Percentiles rank a stretch among this genome's conserved stretches.
phyloP scores from a whole-genome alignment of 2,888 invertebrate genomes.

The Drosophila atripex region DNA sequence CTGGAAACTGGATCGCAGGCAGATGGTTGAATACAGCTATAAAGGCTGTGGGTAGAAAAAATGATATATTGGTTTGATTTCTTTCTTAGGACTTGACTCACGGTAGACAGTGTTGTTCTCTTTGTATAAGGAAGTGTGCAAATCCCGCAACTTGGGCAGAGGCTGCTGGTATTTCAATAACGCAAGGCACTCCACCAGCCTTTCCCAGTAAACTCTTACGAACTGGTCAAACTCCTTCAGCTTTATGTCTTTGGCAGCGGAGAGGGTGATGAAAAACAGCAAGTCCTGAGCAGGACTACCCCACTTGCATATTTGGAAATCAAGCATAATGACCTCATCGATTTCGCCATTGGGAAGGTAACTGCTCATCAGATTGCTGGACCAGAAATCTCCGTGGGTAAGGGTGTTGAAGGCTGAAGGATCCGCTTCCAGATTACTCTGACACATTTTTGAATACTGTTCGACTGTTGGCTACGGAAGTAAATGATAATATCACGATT shows the following conservation, averaged over 20 bases:
- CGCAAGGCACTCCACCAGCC: slow-evolving; percentile 65
- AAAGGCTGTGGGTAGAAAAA: slow-evolving; percentile 39
- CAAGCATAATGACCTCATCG: slow-evolving; percentile 71
- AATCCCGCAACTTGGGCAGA: slow-evolving; percentile 64
- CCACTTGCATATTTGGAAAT: slow-evolving; percentile 78
- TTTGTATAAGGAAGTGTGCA: slow-evolving; percentile 63
- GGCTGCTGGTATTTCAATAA: slow-evolving; percentile 58
- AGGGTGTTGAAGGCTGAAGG: slow-evolving; percentile 70
- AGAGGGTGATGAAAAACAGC: slow-evolving; percentile 67
- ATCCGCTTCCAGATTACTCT: slow-evolving; percentile 43
- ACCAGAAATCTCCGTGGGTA: slow-evolving; percentile 81
- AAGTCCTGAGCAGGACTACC: slow-evolving; percentile 74
- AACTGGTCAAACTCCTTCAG: slow-evolving; percentile 67
- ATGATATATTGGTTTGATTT: too few species aligned
- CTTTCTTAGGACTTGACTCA: not conserved
- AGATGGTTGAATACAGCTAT: slow-evolving; percentile 55
- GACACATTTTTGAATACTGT: slow-evolving; percentile 54
- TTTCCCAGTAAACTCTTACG: slow-evolving; percentile 67
- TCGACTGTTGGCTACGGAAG: slow-evolving; percentile 57
- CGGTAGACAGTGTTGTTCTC: slow-evolving; percentile 54
- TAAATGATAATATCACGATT: not conserved
- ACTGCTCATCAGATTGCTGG: slow-evolving; percentile 80
- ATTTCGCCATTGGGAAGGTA: slow-evolving; percentile 59
- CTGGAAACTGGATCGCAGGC: slow-evolving; percentile 41
- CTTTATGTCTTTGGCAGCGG: slow-evolving; percentile 60